Base-by-base conservation (phyloP, 2,113 vertebrate species). In the Ailuropoda melanoleuca region DNA sequence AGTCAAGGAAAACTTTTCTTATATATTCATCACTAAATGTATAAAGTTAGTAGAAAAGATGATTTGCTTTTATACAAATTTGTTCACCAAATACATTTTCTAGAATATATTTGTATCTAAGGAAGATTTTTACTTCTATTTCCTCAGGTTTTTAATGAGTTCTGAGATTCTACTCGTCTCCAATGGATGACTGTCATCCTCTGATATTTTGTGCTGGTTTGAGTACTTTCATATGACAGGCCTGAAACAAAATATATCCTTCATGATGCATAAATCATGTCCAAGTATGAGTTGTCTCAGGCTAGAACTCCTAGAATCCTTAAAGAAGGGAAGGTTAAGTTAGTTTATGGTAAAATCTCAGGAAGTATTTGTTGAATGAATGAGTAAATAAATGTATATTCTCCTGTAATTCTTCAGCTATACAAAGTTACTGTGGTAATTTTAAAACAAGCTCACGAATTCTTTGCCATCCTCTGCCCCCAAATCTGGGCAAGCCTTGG, bases 111-210 rank as follows among this genome's bases (percentile, higher is more conserved):
- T 75, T 93, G 15, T 90, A 48, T 68, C 5, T 23, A 46, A 72
- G 43, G 29, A 68, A 31, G 46, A 90, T 68, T 90, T 86, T 68
- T 94, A 64, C 43, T 82, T 62, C 17, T 14, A 21, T 86, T 55
- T 90, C 48, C 82, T 94, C n/a, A 46, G 55, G 72, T 37, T 86
- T 94, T 84, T 78, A 83, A 64, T 92, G 26, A 87, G 43, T 72
- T 80, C 43, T 81, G 21, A 87, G 26, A 87, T 43, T 72, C 62
- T 87, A 53, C 4, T 53, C 53, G 24, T 70, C 50, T 89, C 78
- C 56, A 55, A 86, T 72, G 62, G 58, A 56, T 77, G 81, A 64
- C 34, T 48, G 5, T 68, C 74, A 70, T 64, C 53, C 72, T 86
- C 56, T 92, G 82, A 75, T 72, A 92, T 29, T 64, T 56, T 94